These are phyloP conservation scores for Abramis brama DNA, from an alignment of 2,113 vertebrate genomes.

Conservation along the genomic window DNA sequence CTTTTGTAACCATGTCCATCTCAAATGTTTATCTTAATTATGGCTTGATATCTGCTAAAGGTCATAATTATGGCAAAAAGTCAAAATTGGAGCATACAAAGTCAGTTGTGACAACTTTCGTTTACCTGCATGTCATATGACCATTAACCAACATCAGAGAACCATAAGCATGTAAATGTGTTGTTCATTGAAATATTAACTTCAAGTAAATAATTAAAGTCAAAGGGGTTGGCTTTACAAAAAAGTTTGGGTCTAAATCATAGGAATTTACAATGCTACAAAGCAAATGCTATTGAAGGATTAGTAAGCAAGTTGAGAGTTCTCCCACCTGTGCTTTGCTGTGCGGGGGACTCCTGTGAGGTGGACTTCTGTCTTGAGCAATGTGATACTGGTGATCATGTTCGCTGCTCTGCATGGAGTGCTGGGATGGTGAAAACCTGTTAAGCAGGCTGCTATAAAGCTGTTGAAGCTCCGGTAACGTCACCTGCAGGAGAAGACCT, in stretches of 20 bases:
- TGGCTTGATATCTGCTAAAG: too few species aligned
- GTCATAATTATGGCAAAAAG: too few species aligned
- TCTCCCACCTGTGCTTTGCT: slow-evolving; percentile 44
- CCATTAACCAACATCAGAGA: background rate
- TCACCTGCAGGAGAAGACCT: slow-evolving; percentile 93
- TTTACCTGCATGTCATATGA: background rate
- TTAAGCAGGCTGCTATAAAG: slow-evolving; percentile 86
- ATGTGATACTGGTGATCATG: slow-evolving; percentile 73
- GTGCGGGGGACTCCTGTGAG: slow-evolving; percentile 26
- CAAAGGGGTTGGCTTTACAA: background rate
- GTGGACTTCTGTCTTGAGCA: slow-evolving; percentile 48
- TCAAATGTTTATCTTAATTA: too few species aligned
- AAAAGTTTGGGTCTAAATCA: background rate
- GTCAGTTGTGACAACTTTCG: background rate
- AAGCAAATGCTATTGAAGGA: background rate
- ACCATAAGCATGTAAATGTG: background rate
- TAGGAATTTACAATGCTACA: background rate
- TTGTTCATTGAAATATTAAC: background rate
- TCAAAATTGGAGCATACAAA: too few species aligned
- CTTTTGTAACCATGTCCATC: too few species aligned
- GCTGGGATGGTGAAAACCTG: slow-evolving; percentile 73
- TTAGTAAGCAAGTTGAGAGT: background rate
- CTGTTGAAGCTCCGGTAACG: slow-evolving; percentile 93
- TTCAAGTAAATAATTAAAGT: background rate
- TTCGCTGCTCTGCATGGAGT: slow-evolving; percentile 63